Percentiles rank a stretch among this genome's conserved stretches.
These are phyloP conservation scores for Cantharis rustica DNA, from an alignment of 2,888 invertebrate genomes.

Conservation along the genomic window DNA sequence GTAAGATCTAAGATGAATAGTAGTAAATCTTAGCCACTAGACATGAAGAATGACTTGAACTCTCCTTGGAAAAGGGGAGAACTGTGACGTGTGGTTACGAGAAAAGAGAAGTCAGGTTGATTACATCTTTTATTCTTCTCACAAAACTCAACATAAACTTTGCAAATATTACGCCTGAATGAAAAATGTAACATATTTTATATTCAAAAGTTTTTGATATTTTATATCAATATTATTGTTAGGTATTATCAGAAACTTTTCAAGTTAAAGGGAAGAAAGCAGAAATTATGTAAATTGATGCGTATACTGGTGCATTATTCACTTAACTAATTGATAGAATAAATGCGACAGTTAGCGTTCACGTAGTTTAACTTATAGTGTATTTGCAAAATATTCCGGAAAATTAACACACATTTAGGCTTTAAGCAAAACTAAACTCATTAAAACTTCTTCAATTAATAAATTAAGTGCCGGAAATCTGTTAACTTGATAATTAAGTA, in stretches of 20 bases:
- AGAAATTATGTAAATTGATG: not conserved
- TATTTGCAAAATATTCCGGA: constrained; percentile 9
- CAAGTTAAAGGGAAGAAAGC: not conserved
- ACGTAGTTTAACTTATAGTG: not conserved
- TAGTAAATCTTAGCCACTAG: constrained; percentile 50
- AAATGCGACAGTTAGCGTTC: not conserved
- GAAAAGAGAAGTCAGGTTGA: constrained; percentile 42
- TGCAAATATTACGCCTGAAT: constrained; percentile 25
- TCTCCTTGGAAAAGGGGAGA: constrained; percentile 36
- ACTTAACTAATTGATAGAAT: not conserved
- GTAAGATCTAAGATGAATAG: constrained; percentile 49
- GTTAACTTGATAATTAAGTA: constrained; percentile 12
- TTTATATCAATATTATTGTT: not conserved
- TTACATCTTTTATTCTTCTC: constrained; percentile 44
- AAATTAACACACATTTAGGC: constrained; percentile 23
- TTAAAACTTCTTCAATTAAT: constrained; percentile 27
- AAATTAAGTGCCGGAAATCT: constrained; percentile 17
- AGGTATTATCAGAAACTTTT: not conserved
- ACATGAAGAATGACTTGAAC: constrained; percentile 50
- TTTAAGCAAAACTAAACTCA: constrained; percentile 21
- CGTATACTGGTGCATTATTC: not conserved
- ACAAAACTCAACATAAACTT: constrained; percentile 23
- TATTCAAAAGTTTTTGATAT: not conserved
- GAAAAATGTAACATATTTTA: constrained; percentile 6
- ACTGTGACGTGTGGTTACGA: constrained; percentile 28